Evolutionary conservation across 2,113 vertebrate species (phyloP), one percentile per base, ranked within the genome.

Genomic region (Corynorhinus townsendii): DNA sequence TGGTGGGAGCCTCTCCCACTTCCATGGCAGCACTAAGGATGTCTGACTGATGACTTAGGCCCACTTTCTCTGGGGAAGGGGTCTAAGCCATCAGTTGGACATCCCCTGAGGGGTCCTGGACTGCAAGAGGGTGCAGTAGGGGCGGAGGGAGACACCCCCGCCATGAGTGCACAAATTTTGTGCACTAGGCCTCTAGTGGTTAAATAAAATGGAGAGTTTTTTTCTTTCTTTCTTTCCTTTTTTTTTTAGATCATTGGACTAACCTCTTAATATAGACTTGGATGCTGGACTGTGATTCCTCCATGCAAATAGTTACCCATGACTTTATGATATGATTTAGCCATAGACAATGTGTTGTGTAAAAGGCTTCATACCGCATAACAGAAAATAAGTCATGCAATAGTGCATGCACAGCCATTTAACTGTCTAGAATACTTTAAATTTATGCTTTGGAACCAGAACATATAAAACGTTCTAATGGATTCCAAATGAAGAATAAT

Each of bases 211-310:
- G 24, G 30, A 59, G 30, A 17, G 40, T 43, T 40, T 40, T 4
- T 30, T 24, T 24, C 35, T 22, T 38, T 40, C 0, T 30, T 24
- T 19, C 15, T 38, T 22, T 20, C 4, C 3, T 38, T 14, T 7
- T 30, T 12, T n/a, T 43, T 38, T 71, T n/a, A 87, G 35, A 43
- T 69, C 24, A 82, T 92, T 88, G 19, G 68, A 19, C 68, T 40
- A 94, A 76, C 12, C 40, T 90, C 94, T 77, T 82, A 95, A 86
- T 93, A 86, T 35, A 93, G 82, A 1, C 49, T 43, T 88, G 82
- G 77, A n/a, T 47, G 40, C 35, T 85, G 45, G n/a, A 59, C 47
- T n/a, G 7, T 5, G 73, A 87, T 80, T 91, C 20, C 43, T 86
- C 47, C 86, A 79, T 87, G 38, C 81, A 84, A 86, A 76, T 26